Base-by-base conservation (phyloP, 1,140 invertebrate genomes). In the Proctacanthus coquilletti region DNA sequence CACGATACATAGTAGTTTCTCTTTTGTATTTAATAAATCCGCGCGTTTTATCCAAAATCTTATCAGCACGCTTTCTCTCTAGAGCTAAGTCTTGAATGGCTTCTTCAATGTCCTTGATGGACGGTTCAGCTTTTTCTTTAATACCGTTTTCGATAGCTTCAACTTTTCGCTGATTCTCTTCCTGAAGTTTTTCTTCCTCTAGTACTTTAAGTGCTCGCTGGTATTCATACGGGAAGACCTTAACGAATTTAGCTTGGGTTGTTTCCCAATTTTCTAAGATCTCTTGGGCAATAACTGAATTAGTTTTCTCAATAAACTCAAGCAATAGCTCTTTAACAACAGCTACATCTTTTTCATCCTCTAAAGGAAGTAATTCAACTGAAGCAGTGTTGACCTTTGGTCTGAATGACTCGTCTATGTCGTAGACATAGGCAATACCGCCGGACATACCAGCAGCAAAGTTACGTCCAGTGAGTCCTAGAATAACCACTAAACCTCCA, bases 371-470 rank as follows among this genome's bases (percentile, higher is more conserved):
- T 3, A 96, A 54, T 52, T 93, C 85, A 5, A 97, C 89, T 68
- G 81, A 88, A 64, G 91, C 86, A 6, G 66, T 70, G 62, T 98
- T 98, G 46, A 91, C 95, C 60, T 87, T 88, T 39, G 74, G 74
- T 56, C 63, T 70, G 40, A 88, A 88, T 4, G 77, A 81, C 2
- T 77, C 81, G 61, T 87, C 88, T 45, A 80, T 72, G 53, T 98
- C 91, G 54, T 87, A 83, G 8, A 97, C 81, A 57, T 91, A 99
- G 1, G 95, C 95, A 43, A 98, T 84, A 44, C 95, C 95, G 42
- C 93, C 91, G 48, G 54, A 92, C 92, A 97, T 97, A 48, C 94
- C 95, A 39, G 95, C 95, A 25, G 92, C 94, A 67, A 99, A 98
- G 69, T 99, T 99, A 39, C 91, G 68, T 38, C 93, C 93, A 10